phyloP scores from a whole-genome alignment of 2,888 invertebrate genomes.

The Xylota segnis region DNA sequence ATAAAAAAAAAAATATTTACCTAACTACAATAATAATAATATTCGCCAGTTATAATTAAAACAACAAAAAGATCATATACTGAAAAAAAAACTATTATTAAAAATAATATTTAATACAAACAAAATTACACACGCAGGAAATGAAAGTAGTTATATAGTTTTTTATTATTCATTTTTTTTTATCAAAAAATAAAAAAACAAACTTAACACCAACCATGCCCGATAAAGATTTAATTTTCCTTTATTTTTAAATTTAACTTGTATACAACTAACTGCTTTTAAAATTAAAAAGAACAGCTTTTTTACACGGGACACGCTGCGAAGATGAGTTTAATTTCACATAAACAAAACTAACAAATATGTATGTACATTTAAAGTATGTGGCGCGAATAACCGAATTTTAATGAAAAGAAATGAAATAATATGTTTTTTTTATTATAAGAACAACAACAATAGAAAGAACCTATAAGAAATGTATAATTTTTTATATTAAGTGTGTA shows the following conservation, averaged over 20 bases:
- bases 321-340: slow-evolving; percentile 3
- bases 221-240: background rate
- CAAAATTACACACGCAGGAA: slow-evolving; percentile 77
- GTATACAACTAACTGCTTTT: slow-evolving; percentile 13
- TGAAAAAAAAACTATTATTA: slow-evolving; percentile 64
- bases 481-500: slow-evolving; percentile 48
- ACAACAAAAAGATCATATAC: slow-evolving; percentile 49
- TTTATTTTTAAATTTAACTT: background rate
- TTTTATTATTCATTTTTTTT: slow-evolving; percentile 41
- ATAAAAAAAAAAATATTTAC: slow-evolving; percentile 53
- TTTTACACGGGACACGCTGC: background rate
- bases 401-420: slow-evolving; percentile 38
- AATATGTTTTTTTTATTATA: slow-evolving; percentile 44
- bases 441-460: slow-evolving; percentile 46
- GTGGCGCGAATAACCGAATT: slow-evolving; percentile 29
- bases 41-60: slow-evolving; percentile 73
- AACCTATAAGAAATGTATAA: slow-evolving; percentile 43
- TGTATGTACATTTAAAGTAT: background rate
- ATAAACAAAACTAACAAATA: slow-evolving; percentile 9
- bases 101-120: slow-evolving; percentile 78
- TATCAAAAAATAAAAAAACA: background rate
- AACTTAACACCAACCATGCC: slow-evolving; percentile 15
- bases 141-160: slow-evolving; percentile 77
- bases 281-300: background rate
- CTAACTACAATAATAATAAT: slow-evolving; percentile 68